Evolutionary conservation across 2,113 vertebrate species (phyloP), one percentile per base, ranked within the genome.

Genomic region (Telmatochromis brichardi): DNA sequence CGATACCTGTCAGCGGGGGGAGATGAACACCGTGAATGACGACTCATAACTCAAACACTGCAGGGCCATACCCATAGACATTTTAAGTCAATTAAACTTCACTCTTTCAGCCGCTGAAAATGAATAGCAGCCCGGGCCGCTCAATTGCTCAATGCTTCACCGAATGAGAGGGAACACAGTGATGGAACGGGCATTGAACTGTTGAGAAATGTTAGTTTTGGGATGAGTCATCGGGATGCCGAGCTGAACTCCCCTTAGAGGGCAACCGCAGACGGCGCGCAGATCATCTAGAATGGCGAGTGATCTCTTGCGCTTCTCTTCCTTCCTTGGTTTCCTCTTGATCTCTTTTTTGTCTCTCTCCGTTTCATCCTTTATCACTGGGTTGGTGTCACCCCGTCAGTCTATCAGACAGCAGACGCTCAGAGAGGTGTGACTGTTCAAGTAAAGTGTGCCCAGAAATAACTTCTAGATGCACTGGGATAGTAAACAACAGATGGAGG

Each of bases 1-100:
- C 98, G 42, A 99, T 99, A 86, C 99, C 99, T 99, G 94, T 10
- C 88, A 89, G 65, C 26, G 37, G 3, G 9, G 28, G 9, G 31
- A 93, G 87, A 92, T 14, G 89, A 88, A 84, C 19, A 55, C 35
- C n/a, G 4, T 89, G 86, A 94, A 83, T 68, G 85, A 88, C 50
- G 54, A 92, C 71, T 86, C 90, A 91, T 91, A 91, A 93, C 71
- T 92, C 90, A 89, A 82, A 51, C 42, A 47, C 50, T 35, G 53
- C 51, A 6, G 79, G 83, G 33, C 60, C 85, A 28, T 65, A 68
- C 78, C 71, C 47, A 11, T 57, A 82, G 86, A 92, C 87, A 92
- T 90, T 91, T 89, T 76, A 80, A 92, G 89, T 93, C 93, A 92
- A 93, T 94, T 94, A 94, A 91, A 93, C 79, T 86, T 92, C 89